Base-by-base conservation (phyloP, 64 coral and sea anemone species). In the Platygyra sinensis region DNA sequence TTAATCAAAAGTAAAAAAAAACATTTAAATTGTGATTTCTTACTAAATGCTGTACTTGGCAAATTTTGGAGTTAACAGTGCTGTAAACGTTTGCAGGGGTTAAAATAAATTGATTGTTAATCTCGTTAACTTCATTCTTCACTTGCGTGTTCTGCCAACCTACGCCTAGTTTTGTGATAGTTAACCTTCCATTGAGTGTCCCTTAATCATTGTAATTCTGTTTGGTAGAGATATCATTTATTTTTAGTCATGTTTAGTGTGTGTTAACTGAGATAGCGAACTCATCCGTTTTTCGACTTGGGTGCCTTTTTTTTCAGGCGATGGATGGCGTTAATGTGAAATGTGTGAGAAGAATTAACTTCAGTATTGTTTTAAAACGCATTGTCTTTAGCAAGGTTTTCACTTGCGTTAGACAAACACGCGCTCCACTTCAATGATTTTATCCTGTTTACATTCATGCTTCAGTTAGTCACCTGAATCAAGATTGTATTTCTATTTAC, bases 331-430 rank as follows among this genome's bases (percentile, higher is more conserved):
- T 61, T 36, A 31, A 60, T 61, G 55, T 57, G 18, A 61, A 80
- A 61, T 1, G n/a, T 80, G 65, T 8, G 22, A 62, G 78, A 80
- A 25, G 78, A 83, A 33, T 83, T 79, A 59, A 59, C 25, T 19
- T 25, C 4, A 69, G 7, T 30, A 27, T 80, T 46, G 42, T 46
- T 46, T 80, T 60, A 61, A 32, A 31, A 19, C 33, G 61, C 30
- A 28, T 60, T 60, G 24, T 55, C 77, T 22, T 46, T 12, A 5
- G 18, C 49, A 59, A 60, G 30, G 42, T 28, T 8, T 27, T 79
- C 38, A 46, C 42, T 85, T 36, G 71, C 81, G 62, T 60, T 71
- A 85, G 69, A 22, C 12, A 85, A 85, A 85, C 36, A 85, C 50
- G 0, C 10, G 10, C 25, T 1, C 20, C 67, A 67, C 63, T 85